Evolutionary conservation across 2,113 vertebrate genomes (phyloP), one percentile per base, ranked within the genome.

Genomic region (Varanus komodoensis): DNA sequence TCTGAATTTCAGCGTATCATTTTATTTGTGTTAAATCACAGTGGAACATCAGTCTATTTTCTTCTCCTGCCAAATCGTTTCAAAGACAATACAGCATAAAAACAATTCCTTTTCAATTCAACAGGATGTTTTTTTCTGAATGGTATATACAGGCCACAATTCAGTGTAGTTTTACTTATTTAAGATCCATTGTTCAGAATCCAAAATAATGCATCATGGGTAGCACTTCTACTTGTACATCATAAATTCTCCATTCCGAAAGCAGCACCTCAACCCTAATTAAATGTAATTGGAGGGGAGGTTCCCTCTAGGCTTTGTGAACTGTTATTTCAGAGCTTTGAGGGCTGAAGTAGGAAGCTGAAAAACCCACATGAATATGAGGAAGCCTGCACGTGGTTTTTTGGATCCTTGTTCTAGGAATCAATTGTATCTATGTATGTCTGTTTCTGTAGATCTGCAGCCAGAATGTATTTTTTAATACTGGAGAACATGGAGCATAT

Each of bases 21-120:
- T 83, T 92, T 75, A 85, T 93, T 88, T 92, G 48, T 88, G 86
- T 90, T 83, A 96, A 94, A 89, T 78, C 80, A 92, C 64, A 68
- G 67, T 92, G 82, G 86, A 92, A 54, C 0, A 82, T 85, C 67
- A 87, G 84, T 88, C 5, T 29, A 0, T 68, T 88, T 90, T 93
- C 67, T 71, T 85, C 75, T 48, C 38, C 89, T 79, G 9, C 34
- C 82, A 34, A 34, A 73, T 38, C 15, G 0, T 69, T 50, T 15
- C 19, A 21, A 64, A 19, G 61, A 19, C 19, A 19, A 29, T 64
- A 71, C 19, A 27, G 5, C 21, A 83, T 32, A n/a, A 17, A 32
- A 61, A 32, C 14, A 74, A 69, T 32, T 74, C 17, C 3, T 27
- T 83, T 67, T 64, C 61, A 48, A 38, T 88, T 82, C 78, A 38